Evolutionary conservation across 2,113 vertebrate species (phyloP), one percentile per base, ranked within the genome.

Genomic region (Hystrix brachyura): DNA sequence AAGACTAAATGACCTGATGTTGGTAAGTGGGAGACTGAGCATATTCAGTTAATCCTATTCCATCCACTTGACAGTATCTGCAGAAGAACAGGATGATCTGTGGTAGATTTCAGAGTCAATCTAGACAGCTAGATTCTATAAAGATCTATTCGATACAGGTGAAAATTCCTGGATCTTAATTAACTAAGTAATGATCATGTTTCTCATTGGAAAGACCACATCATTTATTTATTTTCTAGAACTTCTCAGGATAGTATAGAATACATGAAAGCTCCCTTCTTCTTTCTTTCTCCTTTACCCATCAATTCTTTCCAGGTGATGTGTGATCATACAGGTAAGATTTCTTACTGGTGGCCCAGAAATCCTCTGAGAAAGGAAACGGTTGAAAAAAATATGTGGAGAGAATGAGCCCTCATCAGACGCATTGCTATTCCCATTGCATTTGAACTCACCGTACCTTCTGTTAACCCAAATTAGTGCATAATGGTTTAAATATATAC

Each of bases 301-400:
- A 0, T 11, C 1, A 5, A 1, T 18, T 72, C 11, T 27, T 34
- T 13, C 0, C 6, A 15, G n/a, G 15, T 17, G 46, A 15, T 6
- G 3, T 23, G 19, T 29, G 4, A 4, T 19, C 6, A 1, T 0
- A 5, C 62, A 29, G 0, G 0, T 32, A 5, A n/a, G 55, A 64
- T 29, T 65, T 9, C 51, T 57, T 46, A 17, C n/a, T 21, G 29
- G 3, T 48, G 1, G 1, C 51, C 4, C 1, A 8, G 6, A 12
- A 43, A 2, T 46, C 46, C 0, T 25, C 5, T 10, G 25, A 51
- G 0, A 48, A 48, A n/a, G 12, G 10, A 10, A 69, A 29, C 0
- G 55, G 2, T 0, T 5, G 6, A 32, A 13, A 34, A 67, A 46
- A 17, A 79, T 1, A 29, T 1, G 1, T 32, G 2, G 46, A 43